phyloP scores from a whole-genome alignment of 1,140 invertebrate species.

The Gyrodactylus bullatarudis region DNA sequence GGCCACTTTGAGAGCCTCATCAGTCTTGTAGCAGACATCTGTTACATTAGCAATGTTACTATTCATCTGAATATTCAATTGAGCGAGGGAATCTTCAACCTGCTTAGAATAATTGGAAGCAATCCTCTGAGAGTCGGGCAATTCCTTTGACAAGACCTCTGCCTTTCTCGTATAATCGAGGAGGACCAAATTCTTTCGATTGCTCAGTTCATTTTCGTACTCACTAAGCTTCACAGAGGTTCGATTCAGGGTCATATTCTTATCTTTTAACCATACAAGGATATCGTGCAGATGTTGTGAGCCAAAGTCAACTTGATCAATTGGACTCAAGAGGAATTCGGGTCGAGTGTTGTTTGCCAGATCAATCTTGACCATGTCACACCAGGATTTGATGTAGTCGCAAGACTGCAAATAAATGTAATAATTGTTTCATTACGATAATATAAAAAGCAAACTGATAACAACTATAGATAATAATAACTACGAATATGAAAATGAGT shows the following conservation, averaged over 20 bases:
- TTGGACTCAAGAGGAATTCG: not conserved
- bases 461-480: no score
- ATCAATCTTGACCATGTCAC: not conserved
- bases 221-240: not conserved
- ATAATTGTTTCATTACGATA: not conserved
- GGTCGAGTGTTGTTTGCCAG: not conserved
- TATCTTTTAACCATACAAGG: not conserved
- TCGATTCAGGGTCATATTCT: not conserved
- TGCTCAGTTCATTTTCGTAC: not conserved
- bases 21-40: not conserved
- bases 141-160: not conserved
- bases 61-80: not conserved
- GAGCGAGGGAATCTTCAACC: not conserved
- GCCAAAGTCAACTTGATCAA: not conserved
- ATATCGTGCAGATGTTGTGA: not conserved
- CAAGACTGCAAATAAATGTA: not conserved
- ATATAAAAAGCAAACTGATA: no score
- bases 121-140: not conserved
- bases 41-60: not conserved
- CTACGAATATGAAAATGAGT: no score
- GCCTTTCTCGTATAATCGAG: not conserved
- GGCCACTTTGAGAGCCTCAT: not conserved
- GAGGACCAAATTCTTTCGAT: not conserved
- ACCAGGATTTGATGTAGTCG: not conserved
- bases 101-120: not conserved